A percentile compares a stretch with the other conserved stretches of the same genome.
Conservation (phyloP, 2,797 vertebrate species). For the Melanotaenia parkinsoni region DNA sequence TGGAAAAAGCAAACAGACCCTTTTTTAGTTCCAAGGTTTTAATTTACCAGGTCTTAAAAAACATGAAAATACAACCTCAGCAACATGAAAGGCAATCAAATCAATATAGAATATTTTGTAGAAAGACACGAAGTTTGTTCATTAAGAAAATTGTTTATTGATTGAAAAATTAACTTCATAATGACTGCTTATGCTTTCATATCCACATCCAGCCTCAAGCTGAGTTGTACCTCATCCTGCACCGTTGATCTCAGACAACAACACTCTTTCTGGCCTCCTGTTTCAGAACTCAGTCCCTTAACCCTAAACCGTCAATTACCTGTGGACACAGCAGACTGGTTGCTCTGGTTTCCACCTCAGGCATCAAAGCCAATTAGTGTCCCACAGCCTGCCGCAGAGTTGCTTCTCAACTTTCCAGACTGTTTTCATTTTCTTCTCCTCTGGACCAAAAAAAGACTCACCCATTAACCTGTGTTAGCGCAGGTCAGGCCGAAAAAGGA, state of each 20-base stretch:
- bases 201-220: too few species aligned
- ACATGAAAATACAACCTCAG: too few species aligned
- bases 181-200: too few species aligned
- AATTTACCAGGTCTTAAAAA: too few species aligned
- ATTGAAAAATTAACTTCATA: not conserved
- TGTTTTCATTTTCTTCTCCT: slow-evolving; percentile 2
- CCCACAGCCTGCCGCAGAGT: not conserved
- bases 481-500: slow-evolving; percentile 35
- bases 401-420: slow-evolving; percentile 9
- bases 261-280: not conserved
- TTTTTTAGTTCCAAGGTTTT: too few species aligned
- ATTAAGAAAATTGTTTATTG: too few species aligned
- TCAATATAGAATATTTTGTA: too few species aligned
- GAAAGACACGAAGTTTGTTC: too few species aligned
- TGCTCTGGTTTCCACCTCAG: slow-evolving; percentile 5
- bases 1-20: too few species aligned
- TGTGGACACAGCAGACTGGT: not conserved
- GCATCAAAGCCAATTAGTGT: slow-evolving; percentile 35
- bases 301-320: slow-evolving; percentile 33
- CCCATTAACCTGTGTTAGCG: slow-evolving; percentile 27
- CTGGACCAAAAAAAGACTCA: slow-evolving; percentile 1
- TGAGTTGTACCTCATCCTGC: too few species aligned
- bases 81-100: too few species aligned
- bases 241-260: not conserved
- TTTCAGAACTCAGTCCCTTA: slow-evolving; percentile 3